A percentile compares a stretch with the other conserved stretches of the same genome.
Conservation (phyloP, 2,113 vertebrate species). For the Bettongia penicillata region DNA sequence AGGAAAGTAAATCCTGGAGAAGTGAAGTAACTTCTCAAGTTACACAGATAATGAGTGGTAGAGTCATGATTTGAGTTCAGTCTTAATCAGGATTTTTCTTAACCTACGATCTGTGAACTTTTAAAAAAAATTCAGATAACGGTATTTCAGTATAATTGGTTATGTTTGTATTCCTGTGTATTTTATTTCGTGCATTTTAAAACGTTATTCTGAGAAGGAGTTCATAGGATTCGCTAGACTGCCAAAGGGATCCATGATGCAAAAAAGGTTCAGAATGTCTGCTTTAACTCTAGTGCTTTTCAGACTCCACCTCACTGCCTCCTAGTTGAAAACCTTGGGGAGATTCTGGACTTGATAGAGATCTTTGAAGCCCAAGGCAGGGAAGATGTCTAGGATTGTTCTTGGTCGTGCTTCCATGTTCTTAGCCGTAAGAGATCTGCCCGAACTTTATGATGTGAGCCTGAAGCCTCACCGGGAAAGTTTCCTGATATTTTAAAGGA, state of each 20-base stretch:
- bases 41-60: background rate
- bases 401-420: background rate
- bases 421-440: background rate
- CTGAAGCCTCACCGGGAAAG: background rate
- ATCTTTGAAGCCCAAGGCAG: background rate
- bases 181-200: no score
- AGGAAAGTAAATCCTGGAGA: background rate
- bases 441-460: background rate
- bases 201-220: no score
- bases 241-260: background rate
- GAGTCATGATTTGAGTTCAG: background rate
- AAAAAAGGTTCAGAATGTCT: background rate
- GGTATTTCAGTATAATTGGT: no score
- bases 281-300: background rate
- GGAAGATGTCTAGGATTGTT: background rate
- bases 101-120: no score
- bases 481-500: background rate
- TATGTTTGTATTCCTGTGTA: no score
- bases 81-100: background rate
- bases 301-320: background rate
- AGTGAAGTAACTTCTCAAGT: background rate
- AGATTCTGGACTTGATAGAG: background rate
- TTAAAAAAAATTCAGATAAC: no score
- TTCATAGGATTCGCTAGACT: background rate
- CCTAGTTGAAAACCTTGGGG: background rate